Evolutionary conservation across 2,113 vertebrate species (phyloP), one percentile per base, ranked within the genome.

Genomic region (Forbesichthys agassizii): DNA sequence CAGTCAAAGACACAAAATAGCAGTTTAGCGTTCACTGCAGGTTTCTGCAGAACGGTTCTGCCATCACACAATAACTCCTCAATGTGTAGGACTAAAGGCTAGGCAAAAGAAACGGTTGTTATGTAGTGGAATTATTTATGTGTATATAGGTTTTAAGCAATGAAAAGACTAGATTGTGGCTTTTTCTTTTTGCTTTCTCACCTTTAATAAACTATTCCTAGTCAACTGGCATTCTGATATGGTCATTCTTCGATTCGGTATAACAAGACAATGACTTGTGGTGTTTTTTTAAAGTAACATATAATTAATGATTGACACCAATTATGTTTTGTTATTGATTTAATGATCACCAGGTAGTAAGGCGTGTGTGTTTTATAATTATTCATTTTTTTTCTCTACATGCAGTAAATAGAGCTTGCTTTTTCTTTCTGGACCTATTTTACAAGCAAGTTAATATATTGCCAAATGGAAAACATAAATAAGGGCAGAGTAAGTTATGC

Each of bases 161-260:
- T 87, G 84, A 81, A 88, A 78, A 75, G 58, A 88, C 83, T 82
- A 79, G 70, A 75, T 84, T 88, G 88, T 92, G 88, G 80, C 79
- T 81, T 88, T 89, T 82, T 66, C 77, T 65, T 66, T 80, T 65
- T 79, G 74, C 81, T 90, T 91, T 92, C 81, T 89, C 86, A 91
- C 85, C 85, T 93, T 92, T 91, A 93, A 90, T 92, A 92, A 93
- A 91, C 76, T 65, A 85, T 92, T 92, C 88, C 88, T 92, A 91
- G 90, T 88, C 86, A 92, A 88, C 89, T 64, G 12, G 27, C 27
- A 77, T 49, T 58, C 11, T 61, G 16, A 53, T 55, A 20, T 65
- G 36, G 66, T 58, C 60, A 9, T 18, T 65, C 46, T 33, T 56
- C 58, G 61, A 46, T 69, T 75, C 52, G 3, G 13, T 3, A 5